These are phyloP conservation scores for Anomalospiza imberbis DNA, from an alignment of 2,797 vertebrate species.

Conservation along the genomic window DNA sequence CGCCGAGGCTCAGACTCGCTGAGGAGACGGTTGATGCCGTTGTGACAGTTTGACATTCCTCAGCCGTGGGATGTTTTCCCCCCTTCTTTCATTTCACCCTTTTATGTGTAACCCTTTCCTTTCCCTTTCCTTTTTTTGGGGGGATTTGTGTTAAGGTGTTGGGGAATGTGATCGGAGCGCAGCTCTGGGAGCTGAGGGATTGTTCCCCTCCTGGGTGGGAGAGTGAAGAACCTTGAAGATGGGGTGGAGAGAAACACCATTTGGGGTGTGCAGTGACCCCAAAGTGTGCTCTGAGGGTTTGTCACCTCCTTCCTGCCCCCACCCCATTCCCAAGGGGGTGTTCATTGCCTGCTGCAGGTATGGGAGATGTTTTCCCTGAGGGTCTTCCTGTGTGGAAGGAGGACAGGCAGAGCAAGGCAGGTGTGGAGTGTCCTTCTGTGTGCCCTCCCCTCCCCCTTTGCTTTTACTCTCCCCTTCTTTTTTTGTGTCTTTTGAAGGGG, in stretches of 20 bases:
- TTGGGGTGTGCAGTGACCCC: background rate
- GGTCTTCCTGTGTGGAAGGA: background rate
- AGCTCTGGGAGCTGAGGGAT: background rate
- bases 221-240: background rate
- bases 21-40: slow-evolving; percentile 43
- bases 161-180: background rate
- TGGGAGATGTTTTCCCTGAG: background rate
- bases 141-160: background rate
- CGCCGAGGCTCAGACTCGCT: slow-evolving; percentile 8
- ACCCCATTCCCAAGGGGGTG: background rate
- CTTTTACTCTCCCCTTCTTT: background rate
- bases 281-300: background rate
- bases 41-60: slow-evolving; percentile 47
- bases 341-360: background rate
- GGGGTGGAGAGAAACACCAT: background rate
- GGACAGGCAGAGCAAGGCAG: background rate
- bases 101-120: background rate
- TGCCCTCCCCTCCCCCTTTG: background rate
- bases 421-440: background rate
- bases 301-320: background rate
- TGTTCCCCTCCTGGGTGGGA: background rate
- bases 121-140: background rate
- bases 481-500: background rate
- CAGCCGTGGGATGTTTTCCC: background rate
- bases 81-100: slow-evolving; percentile 6